Evolutionary conservation across 1,140 invertebrate genomes (phyloP).

Genomic region (Gryon sp.): DNA sequence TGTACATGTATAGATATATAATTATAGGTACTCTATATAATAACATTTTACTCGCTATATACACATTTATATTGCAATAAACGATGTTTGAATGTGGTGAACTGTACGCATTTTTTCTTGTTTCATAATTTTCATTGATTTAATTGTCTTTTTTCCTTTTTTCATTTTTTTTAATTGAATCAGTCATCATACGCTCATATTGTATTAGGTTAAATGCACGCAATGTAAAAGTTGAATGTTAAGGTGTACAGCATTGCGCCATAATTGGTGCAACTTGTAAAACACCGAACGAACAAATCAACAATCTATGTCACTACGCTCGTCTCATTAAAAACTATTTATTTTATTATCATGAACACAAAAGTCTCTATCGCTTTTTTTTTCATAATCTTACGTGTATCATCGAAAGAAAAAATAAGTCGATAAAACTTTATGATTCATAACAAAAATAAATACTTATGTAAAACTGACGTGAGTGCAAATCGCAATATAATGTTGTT

Average conservation of each 20-base stretch:
- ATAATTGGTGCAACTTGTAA: constrained; percentile 12
- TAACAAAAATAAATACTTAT: constrained; percentile 4
- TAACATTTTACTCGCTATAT: constrained; percentile 75
- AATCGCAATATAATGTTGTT: constrained; percentile 10
- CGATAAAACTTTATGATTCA: no score
- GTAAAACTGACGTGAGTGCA: not conserved
- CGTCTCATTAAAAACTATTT: constrained; percentile 10
- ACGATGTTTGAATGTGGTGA: constrained; percentile 68
- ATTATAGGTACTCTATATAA: constrained; percentile 67
- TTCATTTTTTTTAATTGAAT: constrained; percentile 1
- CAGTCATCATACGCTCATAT: constrained; percentile 21
- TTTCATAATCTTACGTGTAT: no score
- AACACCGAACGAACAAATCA: constrained; percentile 11
- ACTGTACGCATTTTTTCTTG: constrained; percentile 37
- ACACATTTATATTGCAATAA: constrained; percentile 80
- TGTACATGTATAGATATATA: constrained; percentile 48
- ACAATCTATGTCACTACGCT: constrained; percentile 8
- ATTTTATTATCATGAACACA: not conserved
- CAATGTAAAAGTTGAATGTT: constrained; percentile 33
- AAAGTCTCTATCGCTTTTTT: not conserved
- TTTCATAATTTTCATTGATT: no score
- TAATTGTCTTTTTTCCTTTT: constrained; percentile 1
- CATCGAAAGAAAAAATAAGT: no score
- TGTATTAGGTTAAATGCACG: constrained; percentile 11
- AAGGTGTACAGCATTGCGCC: constrained; percentile 3